Evolutionary conservation across 2,113 vertebrate genomes (phyloP).

Genomic region (Telmatochromis sp.): DNA sequence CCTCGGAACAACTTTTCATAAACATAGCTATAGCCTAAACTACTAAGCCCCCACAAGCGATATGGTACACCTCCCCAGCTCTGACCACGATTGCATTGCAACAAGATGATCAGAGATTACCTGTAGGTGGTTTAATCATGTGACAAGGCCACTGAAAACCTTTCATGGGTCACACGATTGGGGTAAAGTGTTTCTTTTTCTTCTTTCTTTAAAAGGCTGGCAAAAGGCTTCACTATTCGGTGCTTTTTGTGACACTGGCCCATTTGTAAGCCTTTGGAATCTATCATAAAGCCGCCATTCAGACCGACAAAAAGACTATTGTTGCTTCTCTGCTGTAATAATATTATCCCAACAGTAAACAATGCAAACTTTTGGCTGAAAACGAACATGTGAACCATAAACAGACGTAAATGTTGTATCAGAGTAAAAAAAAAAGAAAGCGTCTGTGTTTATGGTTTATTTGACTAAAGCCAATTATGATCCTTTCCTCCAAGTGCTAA

Average conservation of each 20-base stretch:
- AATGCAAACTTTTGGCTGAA: background rate
- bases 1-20: background rate
- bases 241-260: slow-evolving; percentile 30
- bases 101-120: background rate
- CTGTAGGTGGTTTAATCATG: background rate
- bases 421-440: background rate
- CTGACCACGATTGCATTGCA: background rate
- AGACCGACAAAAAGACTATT: slow-evolving; percentile 42
- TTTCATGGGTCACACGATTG: background rate
- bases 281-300: slow-evolving; percentile 44
- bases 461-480: background rate
- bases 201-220: background rate
- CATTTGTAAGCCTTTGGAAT: slow-evolving; percentile 17
- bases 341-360: slow-evolving; percentile 35
- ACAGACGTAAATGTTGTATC: background rate
- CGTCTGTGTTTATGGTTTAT: background rate
- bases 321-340: slow-evolving; percentile 31
- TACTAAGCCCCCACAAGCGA: background rate
- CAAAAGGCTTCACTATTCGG: slow-evolving; percentile 1
- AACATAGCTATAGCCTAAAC: background rate
- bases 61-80: background rate
- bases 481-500: background rate
- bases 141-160: background rate
- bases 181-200: background rate
- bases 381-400: background rate